Evolutionary conservation across 2,888 invertebrate genomes (phyloP).

Genomic region (Alloplasta piceator): DNA sequence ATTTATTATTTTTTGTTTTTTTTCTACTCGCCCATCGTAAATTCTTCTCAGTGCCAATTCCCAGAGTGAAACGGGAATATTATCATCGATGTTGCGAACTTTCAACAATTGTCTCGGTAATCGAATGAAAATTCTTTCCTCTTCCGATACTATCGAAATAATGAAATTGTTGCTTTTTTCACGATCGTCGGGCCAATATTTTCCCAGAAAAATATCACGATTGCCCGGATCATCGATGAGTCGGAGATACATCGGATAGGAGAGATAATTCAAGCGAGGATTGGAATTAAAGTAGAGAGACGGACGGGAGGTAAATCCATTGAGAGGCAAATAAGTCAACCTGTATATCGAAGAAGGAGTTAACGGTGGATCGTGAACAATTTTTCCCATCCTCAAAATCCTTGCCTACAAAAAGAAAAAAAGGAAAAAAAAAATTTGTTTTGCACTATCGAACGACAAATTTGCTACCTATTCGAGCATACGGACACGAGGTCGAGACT

Average conservation of each 20-base stretch:
- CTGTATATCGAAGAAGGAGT: slow-evolving; percentile 62
- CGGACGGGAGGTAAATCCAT: slow-evolving; percentile 77
- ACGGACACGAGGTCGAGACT: slow-evolving; percentile 74
- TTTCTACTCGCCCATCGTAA: slow-evolving; percentile 74
- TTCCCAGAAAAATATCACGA: slow-evolving; percentile 25
- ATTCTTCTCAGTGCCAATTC: slow-evolving; percentile 77
- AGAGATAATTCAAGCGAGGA: slow-evolving; percentile 77
- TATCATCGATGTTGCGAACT: slow-evolving; percentile 71
- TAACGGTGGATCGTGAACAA: slow-evolving; percentile 16
- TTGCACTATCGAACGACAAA: slow-evolving; percentile 1
- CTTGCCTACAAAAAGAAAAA: slow-evolving; percentile 38
- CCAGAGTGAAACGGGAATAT: slow-evolving; percentile 73
- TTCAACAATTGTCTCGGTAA: slow-evolving; percentile 78
- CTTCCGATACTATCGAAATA: slow-evolving; percentile 48
- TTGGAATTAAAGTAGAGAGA: slow-evolving; percentile 76
- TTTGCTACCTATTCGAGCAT: slow-evolving; percentile 77
- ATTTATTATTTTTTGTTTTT: no score
- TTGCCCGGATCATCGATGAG: slow-evolving; percentile 54
- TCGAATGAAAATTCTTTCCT: slow-evolving; percentile 69
- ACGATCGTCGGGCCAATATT: slow-evolving; percentile 14
- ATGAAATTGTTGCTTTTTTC: slow-evolving; percentile 56
- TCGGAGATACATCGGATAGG: slow-evolving; percentile 77
- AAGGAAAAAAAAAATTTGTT: slow-evolving; percentile 37
- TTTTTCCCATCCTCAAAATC: slow-evolving; percentile 3
- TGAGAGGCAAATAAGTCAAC: slow-evolving; percentile 77